Conservation (phyloP, 2,113 vertebrate genomes). For the Urocolius indicus region DNA sequence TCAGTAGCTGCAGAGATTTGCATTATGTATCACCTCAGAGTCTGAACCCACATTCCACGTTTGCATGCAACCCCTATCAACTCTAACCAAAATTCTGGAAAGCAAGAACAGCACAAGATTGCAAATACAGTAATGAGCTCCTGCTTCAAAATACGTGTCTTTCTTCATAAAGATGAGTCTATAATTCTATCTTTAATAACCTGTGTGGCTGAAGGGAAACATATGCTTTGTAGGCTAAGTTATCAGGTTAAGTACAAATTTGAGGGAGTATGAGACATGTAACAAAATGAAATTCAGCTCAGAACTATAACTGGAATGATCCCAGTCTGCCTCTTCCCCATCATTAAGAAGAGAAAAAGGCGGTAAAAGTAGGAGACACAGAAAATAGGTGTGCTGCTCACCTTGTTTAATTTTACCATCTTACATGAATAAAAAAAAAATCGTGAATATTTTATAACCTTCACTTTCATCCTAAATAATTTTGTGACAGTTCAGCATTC, state of each 20-base stretch:
- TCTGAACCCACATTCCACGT: accelerated
- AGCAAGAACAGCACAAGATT: background rate
- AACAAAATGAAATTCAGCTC: background rate
- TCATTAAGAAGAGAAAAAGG: background rate
- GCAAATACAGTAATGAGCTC: background rate
- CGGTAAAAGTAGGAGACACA: background rate
- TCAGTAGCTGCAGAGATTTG: background rate
- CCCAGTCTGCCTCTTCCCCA: background rate
- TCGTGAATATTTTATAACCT: slow-evolving; percentile 79
- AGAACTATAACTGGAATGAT: background rate
- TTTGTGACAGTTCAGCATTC: slow-evolving; percentile 73
- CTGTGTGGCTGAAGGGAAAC: background rate
- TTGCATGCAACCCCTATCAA: background rate
- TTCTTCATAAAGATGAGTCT: background rate
- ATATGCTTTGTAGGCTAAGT: background rate
- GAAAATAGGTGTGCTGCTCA: slow-evolving; percentile 58
- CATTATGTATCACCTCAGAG: background rate
- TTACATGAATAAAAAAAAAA: slow-evolving; percentile 53
- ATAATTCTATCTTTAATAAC: background rate
- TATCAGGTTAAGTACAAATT: background rate
- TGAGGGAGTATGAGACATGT: background rate
- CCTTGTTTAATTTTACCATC: slow-evolving; percentile 68
- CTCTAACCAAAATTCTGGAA: background rate
- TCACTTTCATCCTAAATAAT: slow-evolving; percentile 76
- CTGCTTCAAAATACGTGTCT: background rate